Base-by-base conservation (phyloP, 2,797 vertebrate species). In the Spinus pinus region DNA sequence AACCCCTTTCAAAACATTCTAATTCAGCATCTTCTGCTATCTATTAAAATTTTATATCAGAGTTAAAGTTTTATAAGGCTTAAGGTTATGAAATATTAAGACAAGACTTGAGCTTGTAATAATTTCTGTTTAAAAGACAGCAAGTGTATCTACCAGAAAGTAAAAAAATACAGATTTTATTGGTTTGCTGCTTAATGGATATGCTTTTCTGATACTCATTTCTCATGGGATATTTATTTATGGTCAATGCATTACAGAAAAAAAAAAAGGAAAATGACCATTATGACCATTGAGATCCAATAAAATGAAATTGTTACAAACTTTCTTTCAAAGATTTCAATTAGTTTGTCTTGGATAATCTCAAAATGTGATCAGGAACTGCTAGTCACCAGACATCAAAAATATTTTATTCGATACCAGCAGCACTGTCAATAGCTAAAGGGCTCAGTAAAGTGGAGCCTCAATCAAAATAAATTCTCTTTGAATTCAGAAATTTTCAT, bases 51-150 rank as follows among this genome's bases (percentile, higher is more conserved):
- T 98, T 98, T 96, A 97, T 96, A 91, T 44, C 35, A 71, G 31
- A 92, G 77, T 98, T 97, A 97, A 98, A 97, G 27, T 97, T 98
- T 98, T 94, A 98, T 97, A 97, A 96, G 91, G 35, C 72, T 96
- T 96, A 96, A 95, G 87, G 91, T 88, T 93, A 98, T 98, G 94
- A 98, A 98, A 97, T 97, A 97, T 98, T 98, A 97, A 98, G 93
- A 94, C 89, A 77, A 92, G 84, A 39, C 31, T 37, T 91, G 89
- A 95, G 60, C 17, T 93, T 96, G 81, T 96, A 69, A 46, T 92
- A 78, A 83, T 65, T 70, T 96, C 61, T 67, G 39, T 86, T 96
- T 86, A 94, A 95, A 95, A 77, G 27, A 94, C 7, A 92, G 27
- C 31, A 80, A 86, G 14, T 49, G 1, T 69, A 84, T 75, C 50